Evolutionary conservation across 2,888 invertebrate genomes (phyloP).

Genomic region (Bembecia ichneumoniformis): DNA sequence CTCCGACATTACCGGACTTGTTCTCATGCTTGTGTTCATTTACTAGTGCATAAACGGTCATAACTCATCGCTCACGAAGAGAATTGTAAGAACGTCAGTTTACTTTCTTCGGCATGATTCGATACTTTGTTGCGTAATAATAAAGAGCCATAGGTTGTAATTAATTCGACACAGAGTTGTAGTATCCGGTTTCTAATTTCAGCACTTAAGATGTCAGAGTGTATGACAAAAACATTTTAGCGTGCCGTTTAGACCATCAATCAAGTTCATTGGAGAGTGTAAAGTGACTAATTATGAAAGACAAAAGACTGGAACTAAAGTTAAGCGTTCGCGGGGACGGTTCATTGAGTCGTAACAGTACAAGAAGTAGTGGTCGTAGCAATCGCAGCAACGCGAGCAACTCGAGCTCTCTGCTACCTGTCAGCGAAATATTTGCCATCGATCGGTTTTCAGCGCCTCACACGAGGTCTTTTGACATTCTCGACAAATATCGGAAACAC

Average conservation of each 20-base stretch:
- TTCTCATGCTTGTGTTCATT: slow-evolving; percentile 48
- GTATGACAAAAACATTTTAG: slow-evolving; percentile 6
- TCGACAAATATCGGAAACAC: slow-evolving; percentile 49
- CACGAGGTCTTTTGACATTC: slow-evolving; percentile 51
- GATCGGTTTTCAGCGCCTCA: slow-evolving; percentile 55
- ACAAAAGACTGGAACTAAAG: slow-evolving; percentile 62
- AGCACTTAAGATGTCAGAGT: slow-evolving; percentile 25
- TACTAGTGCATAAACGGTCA: slow-evolving; percentile 47
- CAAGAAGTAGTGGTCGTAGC: slow-evolving; percentile 54
- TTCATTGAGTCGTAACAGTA: slow-evolving; percentile 50
- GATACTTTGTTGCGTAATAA: slow-evolving; percentile 30
- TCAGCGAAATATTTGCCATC: slow-evolving; percentile 58
- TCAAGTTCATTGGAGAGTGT: not conserved
- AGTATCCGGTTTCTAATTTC: slow-evolving; percentile 26
- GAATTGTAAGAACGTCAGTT: slow-evolving; percentile 36
- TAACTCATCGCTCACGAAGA: slow-evolving; percentile 49
- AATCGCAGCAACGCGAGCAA: slow-evolving; percentile 49
- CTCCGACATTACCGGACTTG: slow-evolving; percentile 42
- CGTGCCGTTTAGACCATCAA: not conserved
- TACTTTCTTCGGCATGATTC: slow-evolving; percentile 49
- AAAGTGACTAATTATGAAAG: slow-evolving; percentile 44
- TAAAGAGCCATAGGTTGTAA: slow-evolving; percentile 28
- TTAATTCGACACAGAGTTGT: slow-evolving; percentile 31
- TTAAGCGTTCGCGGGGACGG: slow-evolving; percentile 64
- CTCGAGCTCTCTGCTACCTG: slow-evolving; percentile 42